Conservation (phyloP, 2,113 vertebrate species). For the Brienomyrus brachyistius region DNA sequence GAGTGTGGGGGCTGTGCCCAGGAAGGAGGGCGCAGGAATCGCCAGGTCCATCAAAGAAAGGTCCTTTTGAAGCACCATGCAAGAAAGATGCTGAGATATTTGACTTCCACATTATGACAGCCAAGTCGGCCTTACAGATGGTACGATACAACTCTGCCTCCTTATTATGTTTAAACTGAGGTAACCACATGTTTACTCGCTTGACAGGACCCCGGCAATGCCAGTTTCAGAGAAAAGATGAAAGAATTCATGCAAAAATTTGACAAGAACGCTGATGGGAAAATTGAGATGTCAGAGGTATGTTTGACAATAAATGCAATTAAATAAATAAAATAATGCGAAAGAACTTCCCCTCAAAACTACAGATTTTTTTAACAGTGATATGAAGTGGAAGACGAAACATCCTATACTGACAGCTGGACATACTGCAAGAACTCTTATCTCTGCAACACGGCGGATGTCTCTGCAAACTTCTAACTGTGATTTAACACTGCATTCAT, state of each 20-base stretch:
- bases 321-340: neutral
- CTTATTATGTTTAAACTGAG: neutral
- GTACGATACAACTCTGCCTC: neutral
- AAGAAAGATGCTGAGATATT: neutral
- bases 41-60: neutral
- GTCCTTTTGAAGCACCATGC: neutral
- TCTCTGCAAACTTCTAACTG: neutral
- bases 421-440: neutral
- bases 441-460: neutral
- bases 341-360: neutral
- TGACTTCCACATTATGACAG: neutral
- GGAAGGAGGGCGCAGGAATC: neutral
- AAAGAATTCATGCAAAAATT: slow-evolving; percentile 97
- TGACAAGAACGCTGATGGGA: slow-evolving; percentile 88
- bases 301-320: neutral
- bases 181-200: neutral
- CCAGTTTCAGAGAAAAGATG: slow-evolving; percentile 82
- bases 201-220: slow-evolving; percentile 71
- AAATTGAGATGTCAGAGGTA: slow-evolving; percentile 97
- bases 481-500: neutral
- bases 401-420: neutral
- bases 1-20: slow-evolving; percentile 46
- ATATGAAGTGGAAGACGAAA: neutral
- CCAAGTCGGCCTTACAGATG: neutral
- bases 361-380: neutral